Base-by-base conservation (phyloP, 2,113 vertebrate species). In the Hyperopisus bebe region DNA sequence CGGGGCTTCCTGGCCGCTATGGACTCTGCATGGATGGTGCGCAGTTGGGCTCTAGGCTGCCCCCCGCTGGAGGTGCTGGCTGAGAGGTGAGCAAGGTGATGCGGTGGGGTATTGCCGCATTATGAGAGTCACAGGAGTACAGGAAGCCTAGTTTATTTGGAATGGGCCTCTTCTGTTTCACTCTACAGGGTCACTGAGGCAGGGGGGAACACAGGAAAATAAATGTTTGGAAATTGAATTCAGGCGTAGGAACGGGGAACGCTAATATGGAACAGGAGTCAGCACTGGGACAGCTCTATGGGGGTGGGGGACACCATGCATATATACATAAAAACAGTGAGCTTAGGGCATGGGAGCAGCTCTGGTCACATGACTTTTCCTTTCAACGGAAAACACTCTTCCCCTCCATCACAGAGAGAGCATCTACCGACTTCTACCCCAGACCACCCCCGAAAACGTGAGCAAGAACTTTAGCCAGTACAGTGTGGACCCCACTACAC, bases 21-120 rank as follows among this genome's bases (percentile, higher is more conserved):
- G 95, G 98, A 99, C 88, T 97, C 98, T 2, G 96, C 97, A 70
- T 99, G 98, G 98, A 99, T 99, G 98, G 96, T 99, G 80, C 95
- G 97, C 84, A 97, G 96, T 42, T 99, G 98, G 98, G 96, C 97
- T 0, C 95, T 96, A 0, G 98, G 98, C 46, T 92, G 92, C 1
- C 94, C 95, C 86, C 97, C 97, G 31, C 92, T 98, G 94, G 97
- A 98, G 39, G 94, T 99, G 17, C 94, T 99, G 90, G 97, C 98
- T 58, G 97, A 99, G 90, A 98, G 98, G 98, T 98, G 50, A 27
- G 55, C 27, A 8, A 53, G n/a, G 48, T 53, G 48, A 15, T 53
- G 39, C 5, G 10, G n/a, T 50, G 6, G 48, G n/a, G 85, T 19
- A 70, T 58, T 6, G 5, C 53, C 6, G 1, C 53, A 55, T 55